These are phyloP conservation scores for Drosophila rubida DNA, from an alignment of 2,888 invertebrate species.

Conservation along the genomic window DNA sequence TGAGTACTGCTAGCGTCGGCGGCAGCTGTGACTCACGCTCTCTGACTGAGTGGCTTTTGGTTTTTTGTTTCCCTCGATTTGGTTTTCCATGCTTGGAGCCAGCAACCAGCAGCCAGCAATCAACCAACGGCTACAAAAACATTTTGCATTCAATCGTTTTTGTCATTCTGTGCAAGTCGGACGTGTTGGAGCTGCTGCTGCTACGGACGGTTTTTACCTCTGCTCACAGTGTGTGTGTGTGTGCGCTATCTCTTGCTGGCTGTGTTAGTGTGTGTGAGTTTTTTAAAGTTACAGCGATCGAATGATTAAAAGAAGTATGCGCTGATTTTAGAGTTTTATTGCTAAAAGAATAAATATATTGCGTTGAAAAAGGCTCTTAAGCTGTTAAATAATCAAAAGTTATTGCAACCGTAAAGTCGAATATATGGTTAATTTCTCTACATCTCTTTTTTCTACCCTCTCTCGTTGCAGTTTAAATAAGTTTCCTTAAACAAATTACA, in stretches of 20 bases:
- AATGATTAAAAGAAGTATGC: constrained; percentile 49
- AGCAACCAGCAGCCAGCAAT: not conserved
- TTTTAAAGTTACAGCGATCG: constrained; percentile 35
- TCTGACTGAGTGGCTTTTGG: constrained; percentile 53
- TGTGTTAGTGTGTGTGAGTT: constrained; percentile 70
- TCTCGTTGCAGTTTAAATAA: constrained; percentile 76
- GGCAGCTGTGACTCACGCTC: constrained; percentile 62
- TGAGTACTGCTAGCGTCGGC: constrained; percentile 35
- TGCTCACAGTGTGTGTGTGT: constrained; percentile 49
- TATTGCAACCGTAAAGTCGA: constrained; percentile 23
- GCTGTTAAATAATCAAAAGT: constrained; percentile 7
- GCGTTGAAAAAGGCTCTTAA: constrained; percentile 4
- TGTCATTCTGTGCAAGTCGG: constrained; percentile 70
- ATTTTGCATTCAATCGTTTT: constrained; percentile 69
- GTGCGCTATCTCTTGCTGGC: constrained; percentile 55
- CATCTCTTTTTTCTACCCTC: constrained; percentile 51
- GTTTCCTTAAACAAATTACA: constrained; percentile 59
- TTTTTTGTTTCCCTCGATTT: constrained; percentile 25
- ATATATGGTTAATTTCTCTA: constrained; percentile 49
- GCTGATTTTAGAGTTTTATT: constrained; percentile 41
- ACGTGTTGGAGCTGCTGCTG: constrained; percentile 65
- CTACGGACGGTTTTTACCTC: constrained; percentile 53
- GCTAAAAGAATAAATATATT: constrained; percentile 3
- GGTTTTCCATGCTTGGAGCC: constrained; percentile 57
- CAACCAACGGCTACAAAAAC: constrained; percentile 21